Evolutionary conservation across 1,140 invertebrate genomes (phyloP), one percentile per base, ranked within the genome.

Genomic region (Drosophila watanabei): DNA sequence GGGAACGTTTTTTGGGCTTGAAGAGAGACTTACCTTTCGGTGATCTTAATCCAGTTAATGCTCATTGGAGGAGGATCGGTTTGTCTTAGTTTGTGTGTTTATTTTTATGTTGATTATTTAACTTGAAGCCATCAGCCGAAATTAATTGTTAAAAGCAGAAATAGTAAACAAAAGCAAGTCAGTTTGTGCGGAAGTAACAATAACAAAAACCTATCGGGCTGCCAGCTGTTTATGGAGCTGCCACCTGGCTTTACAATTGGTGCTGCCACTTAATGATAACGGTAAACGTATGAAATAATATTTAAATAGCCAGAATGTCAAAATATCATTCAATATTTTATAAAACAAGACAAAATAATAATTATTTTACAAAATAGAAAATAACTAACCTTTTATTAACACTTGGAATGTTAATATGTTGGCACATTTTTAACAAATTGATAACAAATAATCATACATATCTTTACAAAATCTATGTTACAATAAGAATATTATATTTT

Each of bases 21-120:
- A 72, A 20, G 11, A 32, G 5, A 10, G 4, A 28, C 33, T 65
- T 72, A 92, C 92, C 92, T 75, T 35, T 93, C 92, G 4, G 92
- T 93, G 28, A 93, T 93, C 73, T 93, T 93, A 33, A 93, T 93
- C 92, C 92, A 93, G 62, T 93, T 92, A 18, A 93, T 92, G 65
- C 90, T 92, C 92, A 92, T 91, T 24, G 37, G 52, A 5, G 8
- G 8, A 45, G 16, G 8, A 0, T 33, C 18, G 20, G 11, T 16
- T 24, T 13, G 7, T 3, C 3, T 11, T 11, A 5, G 5, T 16
- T 61, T 2, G 20, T 49, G 9, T 9, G 16, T 35, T 4, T 49
- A n/a, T 28, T 37, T 52, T 30, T 37, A 2, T 24, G 20, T 57
- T 37, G 3, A 14, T 14, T 28, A 30, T 14, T 54, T 24, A 37